Percentiles rank a stretch among this genome's conserved stretches.
Evolutionary conservation across 2,113 vertebrate genomes (phyloP).

Genomic region (Chionis minor): DNA sequence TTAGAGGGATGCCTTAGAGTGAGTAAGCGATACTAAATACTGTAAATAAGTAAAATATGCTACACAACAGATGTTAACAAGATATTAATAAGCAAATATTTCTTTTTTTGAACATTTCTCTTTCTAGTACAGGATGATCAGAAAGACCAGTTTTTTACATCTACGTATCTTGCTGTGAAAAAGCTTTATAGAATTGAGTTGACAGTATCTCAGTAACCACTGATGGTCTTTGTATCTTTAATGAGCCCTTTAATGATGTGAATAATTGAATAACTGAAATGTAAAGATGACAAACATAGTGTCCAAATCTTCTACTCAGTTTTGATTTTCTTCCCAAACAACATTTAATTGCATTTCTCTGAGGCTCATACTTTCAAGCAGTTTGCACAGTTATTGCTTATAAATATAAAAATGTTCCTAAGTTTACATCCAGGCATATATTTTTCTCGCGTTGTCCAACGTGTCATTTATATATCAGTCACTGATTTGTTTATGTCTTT

Average conservation of each 20-base stretch:
- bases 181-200: not conserved
- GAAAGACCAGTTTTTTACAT: not conserved
- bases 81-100: not conserved
- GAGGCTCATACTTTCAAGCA: not conserved
- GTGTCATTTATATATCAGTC: not conserved
- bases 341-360: not conserved
- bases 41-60: not conserved
- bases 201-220: not conserved
- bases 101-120: not conserved
- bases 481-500: not conserved
- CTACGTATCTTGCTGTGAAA: not conserved
- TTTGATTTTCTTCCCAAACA: not conserved
- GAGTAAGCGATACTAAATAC: not conserved
- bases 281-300: not conserved
- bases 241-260: not conserved
- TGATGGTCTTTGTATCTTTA: not conserved
- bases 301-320: not conserved
- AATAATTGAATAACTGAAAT: not conserved
- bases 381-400: not conserved
- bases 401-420: not conserved
- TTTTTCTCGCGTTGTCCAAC: not conserved
- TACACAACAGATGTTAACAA: not conserved
- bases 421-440: not conserved
- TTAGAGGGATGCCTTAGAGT: not conserved
- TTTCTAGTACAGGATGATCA: not conserved